phyloP scores from a whole-genome alignment of 2,888 invertebrate genomes.

The Seira sanloemensis region DNA sequence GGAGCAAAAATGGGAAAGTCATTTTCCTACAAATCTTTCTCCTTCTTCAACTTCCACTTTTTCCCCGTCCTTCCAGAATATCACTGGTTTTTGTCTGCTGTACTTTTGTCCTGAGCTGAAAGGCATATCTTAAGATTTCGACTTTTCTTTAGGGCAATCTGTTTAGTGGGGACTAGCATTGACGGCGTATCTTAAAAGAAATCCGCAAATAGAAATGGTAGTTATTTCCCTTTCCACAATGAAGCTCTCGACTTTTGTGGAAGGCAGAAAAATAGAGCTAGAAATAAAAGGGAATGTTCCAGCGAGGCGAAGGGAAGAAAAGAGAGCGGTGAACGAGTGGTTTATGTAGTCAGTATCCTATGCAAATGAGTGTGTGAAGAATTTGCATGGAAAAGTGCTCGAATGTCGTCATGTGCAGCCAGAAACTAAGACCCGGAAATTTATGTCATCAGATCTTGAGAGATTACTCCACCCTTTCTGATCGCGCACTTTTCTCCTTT shows the following conservation, averaged over 20 bases:
- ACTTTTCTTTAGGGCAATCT: neutral
- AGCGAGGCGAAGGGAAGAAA: conserved; percentile 41
- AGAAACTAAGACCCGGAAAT: conserved; percentile 74
- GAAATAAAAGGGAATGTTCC: conserved; percentile 18
- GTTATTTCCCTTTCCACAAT: conserved; percentile 26
- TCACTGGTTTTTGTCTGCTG: neutral
- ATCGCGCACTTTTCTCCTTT: conserved; percentile 67
- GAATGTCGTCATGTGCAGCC: conserved; percentile 74
- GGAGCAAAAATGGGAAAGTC: conserved; percentile 30
- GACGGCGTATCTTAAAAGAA: conserved; percentile 36
- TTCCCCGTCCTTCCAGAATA: neutral
- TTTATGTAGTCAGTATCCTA: conserved; percentile 71
- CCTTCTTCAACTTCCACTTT: conserved; percentile 35
- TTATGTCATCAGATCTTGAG: conserved; percentile 74
- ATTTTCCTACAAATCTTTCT: conserved; percentile 33
- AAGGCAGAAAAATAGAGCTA: conserved; percentile 36
- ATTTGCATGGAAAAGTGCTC: conserved; percentile 74
- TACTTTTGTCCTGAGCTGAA: neutral
- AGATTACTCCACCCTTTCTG: conserved; percentile 74
- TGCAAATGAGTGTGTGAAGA: conserved; percentile 74
- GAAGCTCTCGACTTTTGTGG: neutral
- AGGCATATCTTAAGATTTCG: neutral
- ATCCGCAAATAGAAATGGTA: conserved; percentile 53
- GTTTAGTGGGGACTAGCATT: neutral
- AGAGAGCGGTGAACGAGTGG: conserved; percentile 49